A percentile compares a stretch with the other conserved stretches of the same genome.
Conservation (phyloP, 2,113 vertebrate genomes). For the Pseudopodoces humilis region DNA sequence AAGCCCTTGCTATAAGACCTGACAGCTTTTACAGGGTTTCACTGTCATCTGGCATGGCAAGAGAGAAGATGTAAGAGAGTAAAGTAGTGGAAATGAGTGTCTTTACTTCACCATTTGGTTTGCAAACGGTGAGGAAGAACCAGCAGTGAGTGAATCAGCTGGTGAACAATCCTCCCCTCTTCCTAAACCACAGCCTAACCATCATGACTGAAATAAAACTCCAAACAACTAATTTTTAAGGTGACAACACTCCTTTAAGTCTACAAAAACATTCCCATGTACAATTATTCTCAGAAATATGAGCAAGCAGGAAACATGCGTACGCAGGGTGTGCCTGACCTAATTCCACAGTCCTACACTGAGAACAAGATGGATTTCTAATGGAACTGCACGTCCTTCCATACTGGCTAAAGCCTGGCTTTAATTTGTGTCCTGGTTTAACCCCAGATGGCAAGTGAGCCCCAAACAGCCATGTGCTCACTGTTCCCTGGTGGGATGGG, state of each 20-base stretch:
- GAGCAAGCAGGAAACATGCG: slow-evolving; percentile 40
- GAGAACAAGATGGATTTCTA: not conserved
- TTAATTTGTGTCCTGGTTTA: not conserved
- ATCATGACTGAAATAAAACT: not conserved
- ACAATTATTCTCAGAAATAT: slow-evolving; percentile 22
- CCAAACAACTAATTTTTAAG: slow-evolving; percentile 10
- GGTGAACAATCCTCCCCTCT: not conserved
- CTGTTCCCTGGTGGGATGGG: not conserved
- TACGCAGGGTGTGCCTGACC: slow-evolving; percentile 46
- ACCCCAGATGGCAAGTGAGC: not conserved
- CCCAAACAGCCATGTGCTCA: not conserved
- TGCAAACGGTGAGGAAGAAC: not conserved
- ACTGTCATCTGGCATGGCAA: not conserved
- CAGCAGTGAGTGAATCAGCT: not conserved
- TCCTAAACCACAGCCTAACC: not conserved
- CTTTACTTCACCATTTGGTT: not conserved
- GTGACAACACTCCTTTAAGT: slow-evolving; percentile 23
- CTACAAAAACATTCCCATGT: not conserved
- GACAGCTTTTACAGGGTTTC: not conserved
- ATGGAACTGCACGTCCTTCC: not conserved
- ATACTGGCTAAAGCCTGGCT: not conserved
- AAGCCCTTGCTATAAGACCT: not conserved
- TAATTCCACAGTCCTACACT: not conserved
- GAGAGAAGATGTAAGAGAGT: not conserved
- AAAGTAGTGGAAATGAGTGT: not conserved